Percentiles rank a stretch among this genome's conserved stretches.
Evolutionary conservation across 1,140 invertebrate species (phyloP).

Genomic region (Zaprionus ornatus): DNA sequence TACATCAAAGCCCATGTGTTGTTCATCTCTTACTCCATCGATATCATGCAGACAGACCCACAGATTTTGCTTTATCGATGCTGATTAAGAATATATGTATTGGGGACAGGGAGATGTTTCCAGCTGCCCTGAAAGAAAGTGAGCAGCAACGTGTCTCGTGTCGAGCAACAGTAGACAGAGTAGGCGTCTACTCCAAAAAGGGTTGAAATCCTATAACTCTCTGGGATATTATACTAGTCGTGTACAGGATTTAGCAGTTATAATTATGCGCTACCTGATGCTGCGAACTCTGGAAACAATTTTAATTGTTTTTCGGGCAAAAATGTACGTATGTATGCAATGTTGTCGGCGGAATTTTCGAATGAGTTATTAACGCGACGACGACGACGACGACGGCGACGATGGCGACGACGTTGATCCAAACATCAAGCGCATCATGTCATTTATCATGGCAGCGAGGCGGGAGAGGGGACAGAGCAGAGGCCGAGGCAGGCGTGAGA

Average conservation of each 20-base stretch:
- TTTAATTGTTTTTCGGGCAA: constrained; percentile 72
- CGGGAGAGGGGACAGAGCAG: constrained; percentile 19
- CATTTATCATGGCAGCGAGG: constrained; percentile 71
- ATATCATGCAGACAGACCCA: background rate
- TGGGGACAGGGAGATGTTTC: background rate
- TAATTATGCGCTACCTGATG: constrained; percentile 51
- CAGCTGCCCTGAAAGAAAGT: background rate
- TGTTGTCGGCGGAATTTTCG: constrained; percentile 71
- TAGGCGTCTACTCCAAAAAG: background rate
- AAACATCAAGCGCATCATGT: constrained; percentile 67
- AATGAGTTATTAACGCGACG: constrained; percentile 83
- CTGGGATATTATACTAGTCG: constrained; percentile 26
- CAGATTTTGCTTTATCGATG: background rate
- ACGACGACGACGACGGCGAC: constrained; percentile 52
- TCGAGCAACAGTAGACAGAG: background rate
- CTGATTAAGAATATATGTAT: background rate
- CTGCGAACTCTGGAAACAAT: constrained; percentile 58
- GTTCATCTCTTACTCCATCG: background rate
- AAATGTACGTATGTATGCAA: constrained; percentile 54
- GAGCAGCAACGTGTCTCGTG: background rate
- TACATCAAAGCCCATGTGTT: background rate
- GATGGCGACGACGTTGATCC: constrained; percentile 57
- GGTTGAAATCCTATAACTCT: constrained; percentile 41
- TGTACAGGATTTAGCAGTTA: constrained; percentile 41
- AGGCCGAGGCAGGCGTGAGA: constrained; percentile 22